Base-by-base conservation (phyloP, 2,113 vertebrate genomes). In the Leiothrix lutea region DNA sequence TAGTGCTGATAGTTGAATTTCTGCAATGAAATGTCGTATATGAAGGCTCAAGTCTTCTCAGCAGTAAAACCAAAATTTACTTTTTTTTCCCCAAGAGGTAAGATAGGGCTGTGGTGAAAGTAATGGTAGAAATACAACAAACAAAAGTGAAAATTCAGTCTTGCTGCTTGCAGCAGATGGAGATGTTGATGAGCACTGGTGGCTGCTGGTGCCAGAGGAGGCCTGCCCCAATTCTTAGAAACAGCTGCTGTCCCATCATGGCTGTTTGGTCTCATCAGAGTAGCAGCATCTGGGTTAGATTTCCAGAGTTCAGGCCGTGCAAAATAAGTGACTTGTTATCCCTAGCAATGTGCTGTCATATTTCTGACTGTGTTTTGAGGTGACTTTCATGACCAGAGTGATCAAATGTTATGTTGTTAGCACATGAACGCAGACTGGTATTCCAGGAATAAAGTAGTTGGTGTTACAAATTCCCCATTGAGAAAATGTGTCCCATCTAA, bases 351-450 rank as follows among this genome's bases (percentile, higher is more conserved):
- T 36, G 24, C 28, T 84, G 19, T 61, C 50, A 28, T 70, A 83
- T 24, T n/a, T 77, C 26, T 65, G 48, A 44, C 13, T 14, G 45
- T 65, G 56, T 66, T 83, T 77, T 57, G 50, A 70, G 50, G 25
- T 56, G 57, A 35, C 44, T 94, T 65, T 51, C 24, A 25, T 25
- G 23, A 79, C 12, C 12, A 51, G 54, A 74, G 21, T 33, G 14
- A 78, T 57, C 56, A 89, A 92, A 57, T 4, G 0, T 9, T 23
- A 21, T 4, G 2, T 15, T 44, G 19, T 62, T 51, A 75, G 45
- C 28, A 35, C 44, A 50, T 0, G 1, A 33, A 66, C 0, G 0
- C 25, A 25, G 53, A 69, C 26, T 33, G 19, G 17, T 66, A 28
- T 69, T 83, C 78, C 73, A 82, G 42, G 21, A 82, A 83, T 73